Evolutionary conservation across 1,140 invertebrate species (phyloP).

Genomic region (Drosophila pseudoananassae): DNA sequence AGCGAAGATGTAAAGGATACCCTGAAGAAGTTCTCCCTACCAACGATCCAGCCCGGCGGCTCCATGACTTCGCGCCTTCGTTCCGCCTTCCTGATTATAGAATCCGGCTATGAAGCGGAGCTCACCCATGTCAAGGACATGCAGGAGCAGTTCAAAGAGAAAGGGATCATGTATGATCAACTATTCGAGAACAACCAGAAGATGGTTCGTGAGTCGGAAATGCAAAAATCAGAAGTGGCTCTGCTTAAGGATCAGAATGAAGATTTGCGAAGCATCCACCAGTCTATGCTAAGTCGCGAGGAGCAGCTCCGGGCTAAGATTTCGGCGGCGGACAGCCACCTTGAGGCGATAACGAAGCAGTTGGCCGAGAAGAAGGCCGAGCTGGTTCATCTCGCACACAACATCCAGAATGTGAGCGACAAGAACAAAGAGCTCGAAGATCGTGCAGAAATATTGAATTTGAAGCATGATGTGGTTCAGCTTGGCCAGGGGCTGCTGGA

Average conservation of each 20-base stretch:
- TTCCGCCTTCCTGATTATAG: neutral
- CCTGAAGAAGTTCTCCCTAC: neutral
- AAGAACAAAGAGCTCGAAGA: slow-evolving; percentile 30
- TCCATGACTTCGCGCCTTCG: neutral
- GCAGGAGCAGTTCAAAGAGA: neutral
- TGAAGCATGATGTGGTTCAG: neutral
- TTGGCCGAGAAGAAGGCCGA: slow-evolving; percentile 41
- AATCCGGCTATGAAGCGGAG: neutral
- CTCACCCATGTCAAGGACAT: neutral
- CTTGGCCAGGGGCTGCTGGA: neutral
- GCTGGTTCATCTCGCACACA: slow-evolving; percentile 20
- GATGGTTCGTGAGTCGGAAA: neutral
- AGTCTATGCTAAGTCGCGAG: neutral
- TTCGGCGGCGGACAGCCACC: slow-evolving; percentile 15
- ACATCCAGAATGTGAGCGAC: slow-evolving; percentile 23
- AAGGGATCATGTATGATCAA: neutral
- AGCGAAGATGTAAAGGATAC: neutral
- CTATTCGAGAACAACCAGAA: neutral
- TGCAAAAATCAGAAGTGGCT: neutral
- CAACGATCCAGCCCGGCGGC: neutral
- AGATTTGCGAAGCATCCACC: neutral
- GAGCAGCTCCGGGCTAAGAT: neutral
- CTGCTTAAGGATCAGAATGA: neutral
- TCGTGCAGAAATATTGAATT: neutral
- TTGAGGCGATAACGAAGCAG: slow-evolving; percentile 25